phyloP scores from a whole-genome alignment of 2,888 invertebrate genomes.

The Philonicus albiceps region DNA sequence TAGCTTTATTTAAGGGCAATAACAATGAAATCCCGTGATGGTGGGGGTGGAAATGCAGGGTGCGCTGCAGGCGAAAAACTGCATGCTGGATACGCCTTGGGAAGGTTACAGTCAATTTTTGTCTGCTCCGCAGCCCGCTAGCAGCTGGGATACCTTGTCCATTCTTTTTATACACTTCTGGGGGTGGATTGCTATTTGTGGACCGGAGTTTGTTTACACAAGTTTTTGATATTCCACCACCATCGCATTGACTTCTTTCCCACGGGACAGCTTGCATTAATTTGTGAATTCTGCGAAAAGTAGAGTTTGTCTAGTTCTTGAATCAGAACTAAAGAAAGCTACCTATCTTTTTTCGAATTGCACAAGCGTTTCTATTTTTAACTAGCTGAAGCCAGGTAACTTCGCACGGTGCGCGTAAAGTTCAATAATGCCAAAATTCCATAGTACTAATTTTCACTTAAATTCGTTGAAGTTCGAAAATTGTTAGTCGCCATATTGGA shows the following conservation, averaged over 20 bases:
- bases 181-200: not conserved
- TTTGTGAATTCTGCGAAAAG: not conserved
- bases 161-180: not conserved
- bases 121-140: not conserved
- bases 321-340: not conserved
- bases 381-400: too few relatives aligned
- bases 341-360: too few relatives aligned
- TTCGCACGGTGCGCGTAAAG: too few relatives aligned
- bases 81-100: not conserved
- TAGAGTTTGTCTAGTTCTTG: not conserved
- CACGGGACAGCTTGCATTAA: not conserved
- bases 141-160: not conserved
- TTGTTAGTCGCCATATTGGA: too few relatives aligned
- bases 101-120: not conserved
- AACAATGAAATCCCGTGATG: not conserved
- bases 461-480: too few relatives aligned
- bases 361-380: too few relatives aligned
- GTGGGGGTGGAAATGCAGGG: not conserved
- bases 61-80: not conserved
- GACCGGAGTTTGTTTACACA: not conserved
- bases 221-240: not conserved
- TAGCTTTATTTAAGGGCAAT: conserved; percentile 19
- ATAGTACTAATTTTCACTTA: too few relatives aligned
- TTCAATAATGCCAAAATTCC: too few relatives aligned
- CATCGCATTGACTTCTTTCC: not conserved